These are phyloP conservation scores for Mionectes olivaceus DNA, from an alignment of 2,797 vertebrate genomes.

Conservation along the genomic window DNA sequence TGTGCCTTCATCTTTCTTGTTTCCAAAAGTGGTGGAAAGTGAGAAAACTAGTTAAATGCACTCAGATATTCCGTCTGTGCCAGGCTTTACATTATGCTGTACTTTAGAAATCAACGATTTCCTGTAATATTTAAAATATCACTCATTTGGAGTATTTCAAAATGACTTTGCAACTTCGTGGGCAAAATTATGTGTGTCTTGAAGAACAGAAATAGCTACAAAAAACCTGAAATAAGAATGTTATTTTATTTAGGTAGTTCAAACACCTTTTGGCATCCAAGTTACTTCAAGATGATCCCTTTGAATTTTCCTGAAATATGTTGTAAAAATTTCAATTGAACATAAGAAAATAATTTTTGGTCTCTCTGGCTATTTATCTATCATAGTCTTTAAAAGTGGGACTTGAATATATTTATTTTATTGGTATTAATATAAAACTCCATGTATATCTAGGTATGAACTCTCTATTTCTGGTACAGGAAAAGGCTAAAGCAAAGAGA, in stretches of 20 bases:
- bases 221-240: not conserved
- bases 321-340: not conserved
- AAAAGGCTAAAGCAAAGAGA: not conserved
- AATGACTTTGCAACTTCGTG: not conserved
- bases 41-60: conserved; percentile 20
- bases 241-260: not conserved
- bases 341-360: not conserved
- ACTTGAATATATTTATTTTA: not conserved
- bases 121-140: not conserved
- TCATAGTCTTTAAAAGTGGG: not conserved
- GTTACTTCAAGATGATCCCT: not conserved
- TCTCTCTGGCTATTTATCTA: not conserved
- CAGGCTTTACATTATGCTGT: not conserved
- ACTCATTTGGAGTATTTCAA: not conserved
- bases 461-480: not conserved
- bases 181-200: not conserved
- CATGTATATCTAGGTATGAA: not conserved
- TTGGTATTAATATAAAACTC: not conserved
- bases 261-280: not conserved
- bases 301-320: not conserved
- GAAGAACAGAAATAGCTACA: not conserved
- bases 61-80: not conserved
- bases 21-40: conserved; percentile 48
- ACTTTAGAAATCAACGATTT: not conserved
- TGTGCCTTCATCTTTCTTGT: conserved; percentile 3